phyloP scores from a whole-genome alignment of 2,888 invertebrate genomes.

The Drosophila setosimentum region DNA sequence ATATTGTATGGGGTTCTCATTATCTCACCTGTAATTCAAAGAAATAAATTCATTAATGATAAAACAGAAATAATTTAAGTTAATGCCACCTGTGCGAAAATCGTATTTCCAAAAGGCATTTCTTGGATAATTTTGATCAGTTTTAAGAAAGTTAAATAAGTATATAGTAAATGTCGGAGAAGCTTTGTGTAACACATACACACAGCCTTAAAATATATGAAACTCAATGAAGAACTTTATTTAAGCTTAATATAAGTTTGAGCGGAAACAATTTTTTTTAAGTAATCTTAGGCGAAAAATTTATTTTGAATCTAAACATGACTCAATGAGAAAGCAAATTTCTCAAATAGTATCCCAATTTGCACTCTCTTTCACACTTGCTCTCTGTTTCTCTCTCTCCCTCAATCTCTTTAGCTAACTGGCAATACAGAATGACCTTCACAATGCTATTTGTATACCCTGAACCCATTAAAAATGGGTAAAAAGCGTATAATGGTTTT shows the following conservation, averaged over 20 bases:
- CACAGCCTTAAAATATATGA: not conserved
- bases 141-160: not conserved
- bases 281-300: slow-evolving; percentile 19
- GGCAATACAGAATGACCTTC: slow-evolving; percentile 51
- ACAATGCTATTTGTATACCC: slow-evolving; percentile 48
- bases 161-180: not conserved
- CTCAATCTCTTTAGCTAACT: slow-evolving; percentile 12
- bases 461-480: no score
- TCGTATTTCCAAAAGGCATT: not conserved
- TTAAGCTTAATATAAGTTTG: not conserved
- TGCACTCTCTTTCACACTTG: not conserved
- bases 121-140: not conserved
- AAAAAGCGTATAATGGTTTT: no score
- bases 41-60: not conserved
- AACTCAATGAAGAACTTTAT: not conserved
- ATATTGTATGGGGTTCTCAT: not conserved
- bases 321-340: slow-evolving; percentile 31
- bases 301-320: slow-evolving; percentile 13
- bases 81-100: not conserved
- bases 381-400: slow-evolving; percentile 1
- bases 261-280: not conserved
- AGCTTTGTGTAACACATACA: not conserved
- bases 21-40: slow-evolving; percentile 41
- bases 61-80: not conserved
- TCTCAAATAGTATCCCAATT: slow-evolving; percentile 21